phyloP scores from a whole-genome alignment of 2,888 invertebrate species.

The Phengaris arion region DNA sequence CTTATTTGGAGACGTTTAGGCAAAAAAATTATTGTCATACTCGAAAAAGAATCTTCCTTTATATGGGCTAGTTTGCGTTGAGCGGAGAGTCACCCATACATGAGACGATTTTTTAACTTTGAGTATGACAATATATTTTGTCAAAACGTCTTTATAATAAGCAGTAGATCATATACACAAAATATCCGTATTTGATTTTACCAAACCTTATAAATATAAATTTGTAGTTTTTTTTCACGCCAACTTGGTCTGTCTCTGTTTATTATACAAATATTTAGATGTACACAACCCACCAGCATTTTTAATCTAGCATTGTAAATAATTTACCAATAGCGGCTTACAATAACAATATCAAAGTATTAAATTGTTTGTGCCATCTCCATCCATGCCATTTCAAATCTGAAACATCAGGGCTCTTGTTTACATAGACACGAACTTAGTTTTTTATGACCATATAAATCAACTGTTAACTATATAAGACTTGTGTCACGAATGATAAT shows the following conservation, averaged over 20 bases:
- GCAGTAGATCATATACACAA: no score
- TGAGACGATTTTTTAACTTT: no score
- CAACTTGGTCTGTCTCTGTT: background rate
- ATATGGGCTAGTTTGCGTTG: no score
- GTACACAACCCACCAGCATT: constrained; percentile 21
- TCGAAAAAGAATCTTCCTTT: no score
- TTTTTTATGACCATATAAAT: background rate
- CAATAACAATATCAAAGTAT: constrained; percentile 19
- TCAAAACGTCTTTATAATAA: no score
- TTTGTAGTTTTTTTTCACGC: background rate
- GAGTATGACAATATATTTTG: no score
- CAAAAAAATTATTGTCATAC: no score
- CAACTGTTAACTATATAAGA: background rate
- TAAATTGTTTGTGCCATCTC: background rate
- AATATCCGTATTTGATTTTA: no score
- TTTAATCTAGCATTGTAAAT: constrained; percentile 10
- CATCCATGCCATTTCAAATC: background rate
- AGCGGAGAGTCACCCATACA: no score
- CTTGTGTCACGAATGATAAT: background rate
- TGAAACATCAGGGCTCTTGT: background rate
- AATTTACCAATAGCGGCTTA: background rate
- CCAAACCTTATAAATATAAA: background rate
- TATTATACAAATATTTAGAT: constrained; percentile 15
- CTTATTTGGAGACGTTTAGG: no score
- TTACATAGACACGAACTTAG: background rate